Evolutionary conservation across 2,797 vertebrate species (phyloP), one percentile per base, ranked within the genome.

Genomic region (Hydrolagus colliei): DNA sequence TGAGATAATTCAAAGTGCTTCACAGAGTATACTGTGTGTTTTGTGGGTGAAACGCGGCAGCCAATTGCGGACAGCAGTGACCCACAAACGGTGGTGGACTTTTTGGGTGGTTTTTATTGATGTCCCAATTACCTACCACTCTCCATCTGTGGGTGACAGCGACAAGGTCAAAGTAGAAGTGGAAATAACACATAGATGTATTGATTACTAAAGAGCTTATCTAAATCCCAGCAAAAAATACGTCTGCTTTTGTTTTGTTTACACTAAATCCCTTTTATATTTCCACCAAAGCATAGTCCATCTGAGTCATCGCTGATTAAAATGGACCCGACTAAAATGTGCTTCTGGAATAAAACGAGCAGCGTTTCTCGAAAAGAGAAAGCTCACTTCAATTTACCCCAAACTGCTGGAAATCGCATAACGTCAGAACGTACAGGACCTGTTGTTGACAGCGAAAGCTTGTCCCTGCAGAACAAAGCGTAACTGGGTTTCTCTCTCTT

Each of bases 121-220:
- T 6, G 41, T 27, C 27, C 0, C 2, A 52, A 52, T 52, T 52
- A 52, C 41, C 41, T 52, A 3, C 41, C 6, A 52, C 20, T 84
- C 32, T 20, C 27, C 71, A 32, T n/a, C 79, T 71, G 7, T 1
- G 27, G 78, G 67, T 65, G 79, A 84, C 71, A 84, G 79, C n/a
- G 32, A 35, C 32, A n/a, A 71, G 79, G 79, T 71, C 71, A 84
- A 84, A 84, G 65, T 84, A 67, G 65, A 84, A 71, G 79, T 67
- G 41, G 16, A 71, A 84, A 84, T 84, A 22, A 12, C n/a, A 68
- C 79, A 35, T 82, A 32, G 71, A 84, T 68, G 79, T 67, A 41
- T 68, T 71, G 79, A 84, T 71, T 84, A 84, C 79, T 52, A 84
- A 84, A 71, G 27, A 71, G 65, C 79, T 84, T 84, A 84, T 84